Evolutionary conservation across 2,113 vertebrate species (phyloP).

Genomic region (Phyllopteryx taeniolatus): DNA sequence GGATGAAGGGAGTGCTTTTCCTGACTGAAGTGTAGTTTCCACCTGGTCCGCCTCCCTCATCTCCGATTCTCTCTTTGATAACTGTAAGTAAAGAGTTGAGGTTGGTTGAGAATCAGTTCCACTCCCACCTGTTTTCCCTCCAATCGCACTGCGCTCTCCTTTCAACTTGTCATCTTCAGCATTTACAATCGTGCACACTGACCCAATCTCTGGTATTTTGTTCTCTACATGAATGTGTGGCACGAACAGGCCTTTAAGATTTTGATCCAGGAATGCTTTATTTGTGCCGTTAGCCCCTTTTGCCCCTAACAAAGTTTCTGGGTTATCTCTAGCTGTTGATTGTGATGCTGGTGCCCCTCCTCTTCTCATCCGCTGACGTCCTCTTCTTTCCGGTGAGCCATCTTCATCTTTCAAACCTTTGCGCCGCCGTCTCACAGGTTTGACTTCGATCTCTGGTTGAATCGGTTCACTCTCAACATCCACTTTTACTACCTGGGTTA

Average conservation of each 20-base stretch:
- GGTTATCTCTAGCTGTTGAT: slow-evolving; percentile 61
- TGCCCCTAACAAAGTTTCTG: slow-evolving; percentile 42
- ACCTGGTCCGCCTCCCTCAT: slow-evolving; percentile 62
- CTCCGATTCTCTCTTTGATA: slow-evolving; percentile 66
- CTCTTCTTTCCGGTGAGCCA: slow-evolving; percentile 62
- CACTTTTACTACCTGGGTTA: slow-evolving; percentile 66
- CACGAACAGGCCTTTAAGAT: slow-evolving; percentile 76
- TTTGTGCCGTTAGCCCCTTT: slow-evolving; percentile 27
- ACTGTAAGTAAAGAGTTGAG: slow-evolving; percentile 60
- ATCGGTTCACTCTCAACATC: slow-evolving; percentile 72
- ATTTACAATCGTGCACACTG: slow-evolving; percentile 94
- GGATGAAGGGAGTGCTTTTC: slow-evolving; percentile 89
- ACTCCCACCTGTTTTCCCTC: slow-evolving; percentile 54
- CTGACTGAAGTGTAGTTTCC: slow-evolving; percentile 73
- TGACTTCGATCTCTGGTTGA: slow-evolving; percentile 70
- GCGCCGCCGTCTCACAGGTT: slow-evolving; percentile 73
- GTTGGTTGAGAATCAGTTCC: slow-evolving; percentile 60
- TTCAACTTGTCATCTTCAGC: slow-evolving; percentile 86
- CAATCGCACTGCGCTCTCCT: slow-evolving; percentile 61
- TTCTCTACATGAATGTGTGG: slow-evolving; percentile 97
- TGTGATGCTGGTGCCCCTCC: slow-evolving; percentile 26
- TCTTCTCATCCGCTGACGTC: slow-evolving; percentile 66
- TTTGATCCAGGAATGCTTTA: slow-evolving; percentile 52
- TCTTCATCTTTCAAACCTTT: slow-evolving; percentile 77
- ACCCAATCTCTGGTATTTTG: slow-evolving; percentile 87